Conservation (phyloP, 2,888 invertebrate species). For the Tetanocera ferruginea region DNA sequence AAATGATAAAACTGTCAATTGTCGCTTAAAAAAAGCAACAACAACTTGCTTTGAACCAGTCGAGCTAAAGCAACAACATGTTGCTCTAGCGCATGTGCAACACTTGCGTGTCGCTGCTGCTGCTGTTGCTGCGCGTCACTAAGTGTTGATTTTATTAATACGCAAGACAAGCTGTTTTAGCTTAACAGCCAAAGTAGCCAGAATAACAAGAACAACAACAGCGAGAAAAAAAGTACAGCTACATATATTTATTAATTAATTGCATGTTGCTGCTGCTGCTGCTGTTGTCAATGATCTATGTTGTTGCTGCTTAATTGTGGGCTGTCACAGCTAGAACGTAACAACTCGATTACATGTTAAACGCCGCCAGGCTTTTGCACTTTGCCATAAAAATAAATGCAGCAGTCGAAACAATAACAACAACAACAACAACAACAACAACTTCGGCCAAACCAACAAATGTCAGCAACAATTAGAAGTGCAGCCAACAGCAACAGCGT, state of each 20-base stretch:
- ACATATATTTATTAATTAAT: conserved; percentile 29
- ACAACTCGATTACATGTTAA: conserved; percentile 63
- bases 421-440: conserved; percentile 5
- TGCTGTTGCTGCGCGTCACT: conserved; percentile 7
- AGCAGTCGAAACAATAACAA: conserved; percentile 7
- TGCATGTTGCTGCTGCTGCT: conserved; percentile 32
- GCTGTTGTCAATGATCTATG: conserved; percentile 51
- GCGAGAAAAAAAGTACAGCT: conserved; percentile 21
- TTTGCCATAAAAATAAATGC: conserved; percentile 37
- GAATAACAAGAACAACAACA: background rate
- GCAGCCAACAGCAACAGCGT: conserved; percentile 20
- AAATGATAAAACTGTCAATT: conserved; percentile 42
- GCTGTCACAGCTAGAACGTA: conserved; percentile 60
- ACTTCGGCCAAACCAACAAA: conserved; percentile 16
- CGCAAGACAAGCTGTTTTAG: conserved; percentile 25
- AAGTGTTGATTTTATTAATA: conserved; percentile 44
- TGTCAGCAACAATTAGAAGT: conserved; percentile 34
- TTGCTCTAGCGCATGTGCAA: conserved; percentile 30
- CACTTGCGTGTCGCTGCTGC: conserved; percentile 35
- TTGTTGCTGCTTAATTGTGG: conserved; percentile 51
- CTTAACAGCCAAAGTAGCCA: conserved; percentile 10
- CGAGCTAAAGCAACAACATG: conserved; percentile 11
- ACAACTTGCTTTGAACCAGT: background rate
- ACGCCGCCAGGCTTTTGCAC: conserved; percentile 52
- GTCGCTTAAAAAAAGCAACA: conserved; percentile 19